Percentiles rank a stretch among this genome's conserved stretches.
These are phyloP conservation scores for Leptinotarsa rubiginosa DNA, from an alignment of 2,888 invertebrate species.

Conservation along the genomic window DNA sequence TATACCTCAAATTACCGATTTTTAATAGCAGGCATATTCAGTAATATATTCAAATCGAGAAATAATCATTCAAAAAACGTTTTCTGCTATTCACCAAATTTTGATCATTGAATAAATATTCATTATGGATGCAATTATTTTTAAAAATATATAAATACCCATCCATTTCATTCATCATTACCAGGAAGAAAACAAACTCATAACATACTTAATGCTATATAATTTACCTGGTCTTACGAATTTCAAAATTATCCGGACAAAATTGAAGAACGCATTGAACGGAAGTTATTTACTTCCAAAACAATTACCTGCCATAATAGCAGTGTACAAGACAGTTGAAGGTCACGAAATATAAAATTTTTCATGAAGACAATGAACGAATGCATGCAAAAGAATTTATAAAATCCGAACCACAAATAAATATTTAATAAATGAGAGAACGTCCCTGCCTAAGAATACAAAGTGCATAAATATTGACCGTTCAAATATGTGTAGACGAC, in stretches of 20 bases:
- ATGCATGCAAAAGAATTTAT: constrained; percentile 18
- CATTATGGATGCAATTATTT: neutral
- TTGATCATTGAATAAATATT: too few species aligned
- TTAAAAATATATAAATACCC: neutral
- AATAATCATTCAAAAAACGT: too few species aligned
- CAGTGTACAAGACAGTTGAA: neutral
- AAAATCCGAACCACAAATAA: constrained; percentile 31
- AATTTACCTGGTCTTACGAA: too few species aligned
- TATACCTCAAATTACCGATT: too few species aligned
- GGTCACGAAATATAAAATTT: neutral
- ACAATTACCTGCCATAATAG: neutral
- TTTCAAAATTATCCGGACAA: too few species aligned
- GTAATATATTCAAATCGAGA: too few species aligned
- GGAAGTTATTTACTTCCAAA: neutral
- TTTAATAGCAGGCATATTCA: too few species aligned
- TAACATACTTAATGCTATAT: neutral
- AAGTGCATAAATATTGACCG: constrained; percentile 47
- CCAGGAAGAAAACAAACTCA: neutral
- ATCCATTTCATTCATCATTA: neutral
- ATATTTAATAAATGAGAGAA: constrained; percentile 35
- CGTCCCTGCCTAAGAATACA: constrained; percentile 34
- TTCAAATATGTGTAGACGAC: constrained; percentile 44
- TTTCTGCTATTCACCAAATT: too few species aligned
- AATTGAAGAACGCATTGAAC: neutral
- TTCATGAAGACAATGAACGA: neutral